phyloP scores from a whole-genome alignment of 2,888 invertebrate genomes.

The Chloroclysta siterata region DNA sequence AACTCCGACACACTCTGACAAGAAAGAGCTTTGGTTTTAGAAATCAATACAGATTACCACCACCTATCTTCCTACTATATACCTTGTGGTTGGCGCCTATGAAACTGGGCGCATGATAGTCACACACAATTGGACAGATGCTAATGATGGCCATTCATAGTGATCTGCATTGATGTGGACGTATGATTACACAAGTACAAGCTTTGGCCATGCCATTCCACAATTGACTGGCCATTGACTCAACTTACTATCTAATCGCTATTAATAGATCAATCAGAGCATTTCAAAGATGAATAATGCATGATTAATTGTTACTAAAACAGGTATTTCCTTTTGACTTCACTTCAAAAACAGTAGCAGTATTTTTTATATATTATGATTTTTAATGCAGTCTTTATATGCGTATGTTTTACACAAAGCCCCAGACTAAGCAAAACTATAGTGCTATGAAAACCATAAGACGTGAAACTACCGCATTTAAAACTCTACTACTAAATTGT shows the following conservation, averaged over 20 bases:
- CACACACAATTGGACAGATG: slow-evolving; percentile 51
- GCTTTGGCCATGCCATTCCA: slow-evolving; percentile 39
- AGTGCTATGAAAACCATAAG: too few species aligned
- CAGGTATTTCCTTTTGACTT: background rate
- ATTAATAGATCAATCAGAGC: slow-evolving; percentile 42
- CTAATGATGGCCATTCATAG: slow-evolving; percentile 79
- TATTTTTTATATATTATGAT: too few species aligned
- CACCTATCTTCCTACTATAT: background rate
- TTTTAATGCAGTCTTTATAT: too few species aligned
- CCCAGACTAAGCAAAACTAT: too few species aligned
- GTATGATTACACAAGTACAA: slow-evolving; percentile 62
- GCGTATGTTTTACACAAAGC: too few species aligned
- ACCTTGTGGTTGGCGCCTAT: slow-evolving; percentile 7
- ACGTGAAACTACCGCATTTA: too few species aligned
- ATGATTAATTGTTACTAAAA: slow-evolving; percentile 10
- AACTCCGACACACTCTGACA: background rate
- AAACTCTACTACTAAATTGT: too few species aligned
- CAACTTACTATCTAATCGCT: slow-evolving; percentile 29
- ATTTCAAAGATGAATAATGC: background rate
- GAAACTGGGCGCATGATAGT: slow-evolving; percentile 58
- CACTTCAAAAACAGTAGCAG: too few species aligned
- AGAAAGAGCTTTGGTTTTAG: background rate
- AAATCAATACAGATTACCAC: slow-evolving; percentile 1
- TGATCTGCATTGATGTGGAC: slow-evolving; percentile 73
- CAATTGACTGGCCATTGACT: slow-evolving; percentile 32